Base-by-base conservation (phyloP, 2,888 invertebrate genomes). In the Campaea margaritaria region DNA sequence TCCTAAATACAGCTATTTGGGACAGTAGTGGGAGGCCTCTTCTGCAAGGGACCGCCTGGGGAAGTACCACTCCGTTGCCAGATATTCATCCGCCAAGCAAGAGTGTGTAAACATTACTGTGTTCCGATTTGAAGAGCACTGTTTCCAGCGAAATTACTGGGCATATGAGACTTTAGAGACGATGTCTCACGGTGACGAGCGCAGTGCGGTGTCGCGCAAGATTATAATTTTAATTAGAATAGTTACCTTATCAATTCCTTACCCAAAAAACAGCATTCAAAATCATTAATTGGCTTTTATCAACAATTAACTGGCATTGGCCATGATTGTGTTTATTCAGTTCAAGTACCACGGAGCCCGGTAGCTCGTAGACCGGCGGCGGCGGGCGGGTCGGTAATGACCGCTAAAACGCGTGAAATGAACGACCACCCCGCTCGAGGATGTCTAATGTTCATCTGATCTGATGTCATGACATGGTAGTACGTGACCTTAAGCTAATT, bases 331-430 rank as follows among this genome's bases (percentile, higher is more conserved):
- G 72, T 79, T 80, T 81, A 76, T 78, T 78, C 72, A 67, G 69
- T 59, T 73, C 66, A 53, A 69, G 61, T 68, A 61, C 39, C n/a
- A 42, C 48, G n/a, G 38, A 28, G 10, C 9, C 31, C 31, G 10
- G 31, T 9, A 31, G 31, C 31, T 31, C 2, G 2, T 21, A 31
- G 31, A 31, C 31, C 31, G 31, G 31, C 15, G 0, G 36, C 21
- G 16, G 31, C 5, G 12, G 0, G 36, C 21, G 16, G 64, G 65
- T 56, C 62, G 64, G 70, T 79, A 78, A 80, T 79, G 72, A 70
- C 65, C 48, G 68, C 55, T 87, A 86, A 87, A 76, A 82, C 49
- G 79, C 91, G 86, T 91, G 90, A 90, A 91, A 91, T 91, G 79
- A 90, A 78, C 74, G 69, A 91, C 91, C 91, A 89, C 91, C 89